phyloP scores from a whole-genome alignment of 1,140 invertebrate species.

The Heliothis virescens region DNA sequence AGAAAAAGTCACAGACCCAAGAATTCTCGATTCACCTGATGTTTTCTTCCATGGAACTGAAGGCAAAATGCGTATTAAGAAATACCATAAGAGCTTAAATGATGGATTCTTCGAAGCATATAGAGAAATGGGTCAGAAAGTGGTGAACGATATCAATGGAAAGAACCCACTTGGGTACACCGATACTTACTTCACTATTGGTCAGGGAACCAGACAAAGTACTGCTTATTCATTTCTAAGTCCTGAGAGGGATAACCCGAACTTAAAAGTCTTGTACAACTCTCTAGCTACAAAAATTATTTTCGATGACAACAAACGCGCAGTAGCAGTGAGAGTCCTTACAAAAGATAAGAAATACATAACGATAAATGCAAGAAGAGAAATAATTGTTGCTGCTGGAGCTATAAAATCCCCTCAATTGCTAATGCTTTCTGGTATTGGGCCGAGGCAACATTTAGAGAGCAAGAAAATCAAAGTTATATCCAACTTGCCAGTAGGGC shows the following conservation, averaged over 20 bases:
- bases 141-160: conserved; percentile 10
- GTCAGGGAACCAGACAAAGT: background rate
- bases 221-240: conserved; percentile 18
- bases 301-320: background rate
- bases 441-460: conserved; percentile 6
- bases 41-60: conserved; percentile 16
- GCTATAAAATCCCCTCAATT: conserved; percentile 26
- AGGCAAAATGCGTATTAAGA: conserved; percentile 19
- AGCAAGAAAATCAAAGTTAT: conserved; percentile 18
- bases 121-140: conserved; percentile 8
- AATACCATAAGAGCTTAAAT: background rate
- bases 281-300: conserved; percentile 14
- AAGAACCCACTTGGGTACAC: conserved; percentile 7
- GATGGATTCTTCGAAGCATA: conserved; percentile 2
- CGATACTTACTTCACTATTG: conserved; percentile 6
- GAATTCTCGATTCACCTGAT: background rate
- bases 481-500: conserved; percentile 24
- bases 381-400: conserved; percentile 23
- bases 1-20: background rate
- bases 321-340: conserved; percentile 9
- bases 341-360: conserved; percentile 13
- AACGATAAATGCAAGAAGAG: conserved; percentile 7
- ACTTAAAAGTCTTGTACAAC: conserved; percentile 10
- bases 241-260: background rate
- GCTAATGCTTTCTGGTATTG: conserved; percentile 30